Evolutionary conservation across 2,113 vertebrate species (phyloP).

Genomic region (Lasiurus cinereus): DNA sequence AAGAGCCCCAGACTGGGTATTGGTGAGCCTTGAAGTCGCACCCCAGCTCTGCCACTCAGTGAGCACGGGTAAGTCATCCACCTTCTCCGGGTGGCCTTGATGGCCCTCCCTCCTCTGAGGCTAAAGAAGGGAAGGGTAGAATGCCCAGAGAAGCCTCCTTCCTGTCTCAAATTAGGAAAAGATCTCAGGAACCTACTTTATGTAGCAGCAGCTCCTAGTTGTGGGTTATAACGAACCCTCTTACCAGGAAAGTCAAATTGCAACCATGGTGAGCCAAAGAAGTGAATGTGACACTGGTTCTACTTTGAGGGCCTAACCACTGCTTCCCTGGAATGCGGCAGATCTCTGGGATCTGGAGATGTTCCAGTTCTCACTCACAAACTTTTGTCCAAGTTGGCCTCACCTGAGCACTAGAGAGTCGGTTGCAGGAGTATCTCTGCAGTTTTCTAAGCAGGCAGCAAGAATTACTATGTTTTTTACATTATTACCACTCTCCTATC

Average conservation of each 20-base stretch:
- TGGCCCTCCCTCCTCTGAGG: conserved; percentile 80
- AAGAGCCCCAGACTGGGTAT: conserved; percentile 83
- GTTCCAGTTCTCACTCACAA: conserved; percentile 15
- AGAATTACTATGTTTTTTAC: conserved; percentile 2
- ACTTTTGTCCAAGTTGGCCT: conserved; percentile 62
- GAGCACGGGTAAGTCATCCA: conserved; percentile 85
- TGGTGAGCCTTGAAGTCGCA: conserved; percentile 85
- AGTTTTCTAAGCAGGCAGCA: conserved; percentile 50
- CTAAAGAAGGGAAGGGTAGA: conserved; percentile 69
- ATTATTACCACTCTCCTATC: conserved; percentile 12
- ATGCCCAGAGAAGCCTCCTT: conserved; percentile 75
- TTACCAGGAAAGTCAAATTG: background rate
- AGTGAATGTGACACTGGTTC: conserved; percentile 43
- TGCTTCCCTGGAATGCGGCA: conserved; percentile 45
- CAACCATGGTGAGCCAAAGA: conserved; percentile 52
- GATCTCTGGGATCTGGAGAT: conserved; percentile 39
- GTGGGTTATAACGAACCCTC: conserved; percentile 64
- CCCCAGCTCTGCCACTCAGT: conserved; percentile 84
- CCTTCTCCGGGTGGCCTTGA: conserved; percentile 80
- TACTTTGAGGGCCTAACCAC: conserved; percentile 28
- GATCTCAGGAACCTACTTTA: conserved; percentile 62
- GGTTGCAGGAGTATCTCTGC: conserved; percentile 54
- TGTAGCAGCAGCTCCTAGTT: conserved; percentile 53
- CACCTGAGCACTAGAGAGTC: conserved; percentile 42
- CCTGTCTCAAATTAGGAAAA: conserved; percentile 69